A percentile compares a stretch with the other conserved stretches of the same genome.
These are phyloP conservation scores for Fragum whitleyi DNA, from an alignment of 2,888 invertebrate genomes.

Conservation along the genomic window DNA sequence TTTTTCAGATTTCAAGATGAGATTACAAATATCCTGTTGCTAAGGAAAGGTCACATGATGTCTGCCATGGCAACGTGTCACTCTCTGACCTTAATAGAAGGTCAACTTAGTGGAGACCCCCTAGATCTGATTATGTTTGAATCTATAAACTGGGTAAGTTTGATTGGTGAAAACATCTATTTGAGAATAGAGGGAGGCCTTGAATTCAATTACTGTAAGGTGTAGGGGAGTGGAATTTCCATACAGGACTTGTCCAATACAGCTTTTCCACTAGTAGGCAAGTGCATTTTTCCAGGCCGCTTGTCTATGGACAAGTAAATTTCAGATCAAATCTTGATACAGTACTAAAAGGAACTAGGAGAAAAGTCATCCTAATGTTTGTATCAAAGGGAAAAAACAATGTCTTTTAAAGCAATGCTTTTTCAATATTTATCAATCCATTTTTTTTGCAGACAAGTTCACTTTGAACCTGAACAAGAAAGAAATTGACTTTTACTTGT, in stretches of 20 bases:
- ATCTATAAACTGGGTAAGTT: slow-evolving; percentile 84
- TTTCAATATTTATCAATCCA: too few species aligned
- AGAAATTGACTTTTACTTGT: too few species aligned
- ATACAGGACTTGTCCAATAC: too few species aligned
- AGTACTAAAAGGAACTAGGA: too few species aligned
- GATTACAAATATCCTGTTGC: slow-evolving; percentile 63
- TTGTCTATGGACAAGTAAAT: too few species aligned
- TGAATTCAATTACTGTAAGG: background rate
- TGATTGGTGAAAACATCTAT: background rate
- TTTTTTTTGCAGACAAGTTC: too few species aligned
- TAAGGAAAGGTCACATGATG: slow-evolving; percentile 75
- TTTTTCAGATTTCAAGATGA: slow-evolving; percentile 73
- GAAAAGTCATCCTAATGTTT: too few species aligned
- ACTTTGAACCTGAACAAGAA: too few species aligned
- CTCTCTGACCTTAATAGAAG: slow-evolving; percentile 85
- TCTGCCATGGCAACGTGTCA: slow-evolving; percentile 86
- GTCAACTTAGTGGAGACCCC: slow-evolving; percentile 85
- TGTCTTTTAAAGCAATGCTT: too few species aligned
- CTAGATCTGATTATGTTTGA: slow-evolving; percentile 86
- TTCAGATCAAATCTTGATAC: too few species aligned
- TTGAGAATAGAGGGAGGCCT: background rate
- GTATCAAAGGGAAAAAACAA: background rate
- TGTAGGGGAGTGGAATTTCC: background rate
- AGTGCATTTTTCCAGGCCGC: too few species aligned
- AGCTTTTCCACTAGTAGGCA: too few species aligned